Conservation (phyloP, 92 coral and sea anemone genomes). For the Zoanthus gigantus region DNA sequence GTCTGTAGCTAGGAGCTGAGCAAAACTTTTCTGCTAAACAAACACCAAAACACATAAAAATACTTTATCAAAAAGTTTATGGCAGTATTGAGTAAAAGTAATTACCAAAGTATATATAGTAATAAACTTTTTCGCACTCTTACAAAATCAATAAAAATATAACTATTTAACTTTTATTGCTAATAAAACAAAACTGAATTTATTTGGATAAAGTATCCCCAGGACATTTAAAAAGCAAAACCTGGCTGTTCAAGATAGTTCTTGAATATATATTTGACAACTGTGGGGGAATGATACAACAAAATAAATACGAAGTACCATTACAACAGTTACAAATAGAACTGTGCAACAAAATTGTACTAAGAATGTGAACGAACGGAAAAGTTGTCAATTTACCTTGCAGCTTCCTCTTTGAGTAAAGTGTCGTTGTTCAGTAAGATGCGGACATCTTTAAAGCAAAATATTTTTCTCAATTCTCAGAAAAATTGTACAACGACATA, state of each 20-base stretch:
- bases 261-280: neutral
- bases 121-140: too few relatives aligned
- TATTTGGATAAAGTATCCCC: too few relatives aligned
- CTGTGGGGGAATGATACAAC: neutral
- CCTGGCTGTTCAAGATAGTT: neutral
- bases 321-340: neutral
- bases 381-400: conserved; percentile 72
- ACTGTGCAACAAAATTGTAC: neutral
- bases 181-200: too few relatives aligned
- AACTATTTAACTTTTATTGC: too few relatives aligned
- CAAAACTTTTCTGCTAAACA: too few relatives aligned
- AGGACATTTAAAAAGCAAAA: neutral
- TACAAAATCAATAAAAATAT: too few relatives aligned
- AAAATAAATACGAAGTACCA: neutral
- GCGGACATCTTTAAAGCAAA: conserved; percentile 82
- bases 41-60: too few relatives aligned
- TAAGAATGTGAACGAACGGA: neutral
- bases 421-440: conserved; percentile 88
- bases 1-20: too few relatives aligned
- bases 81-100: too few relatives aligned
- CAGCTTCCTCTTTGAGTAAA: conserved; percentile 87
- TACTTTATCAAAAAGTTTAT: too few relatives aligned
- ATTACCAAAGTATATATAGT: too few relatives aligned
- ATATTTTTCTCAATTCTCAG: conserved; percentile 4
- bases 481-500: neutral